Evolutionary conservation across 2,888 invertebrate species (phyloP), one percentile per base, ranked within the genome.

Genomic region (Machimus atricapillus): DNA sequence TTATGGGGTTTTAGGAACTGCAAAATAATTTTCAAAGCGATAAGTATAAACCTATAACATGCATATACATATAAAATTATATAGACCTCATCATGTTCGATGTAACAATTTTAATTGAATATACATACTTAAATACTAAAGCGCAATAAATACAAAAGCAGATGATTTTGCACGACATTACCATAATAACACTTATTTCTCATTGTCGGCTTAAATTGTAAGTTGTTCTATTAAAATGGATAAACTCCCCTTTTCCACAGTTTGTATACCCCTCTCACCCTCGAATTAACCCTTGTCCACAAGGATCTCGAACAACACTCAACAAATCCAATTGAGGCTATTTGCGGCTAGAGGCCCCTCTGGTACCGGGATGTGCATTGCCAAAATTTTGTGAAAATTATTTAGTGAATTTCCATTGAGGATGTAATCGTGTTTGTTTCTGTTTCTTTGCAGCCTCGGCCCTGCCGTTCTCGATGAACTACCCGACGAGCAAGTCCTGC

Each of bases 401-500:
- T 66, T 66, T 66, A 66, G 23, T 66, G 23, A 76, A 76, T 76
- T 76, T 76, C n/a, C 34, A 76, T 37, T 37, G 27, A 52, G 16
- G 16, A 52, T 52, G 52, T 52, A 76, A 76, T 76, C 14, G 34
- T 37, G n/a, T 76, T 37, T 76, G 37, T 19, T 76, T 34, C n/a
- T 76, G 5, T 76, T 78, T 82, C 23, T 27, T 89, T 86, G 8
- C 88, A 89, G 92, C 91, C 85, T 89, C 91, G 52, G 92, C 92
- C 76, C 89, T 90, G 82, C 90, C 91, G 74, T 90, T 90, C 90
- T 93, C 94, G 23, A 93, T 93, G 90, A 96, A 96, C 91, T 93
- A 94, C 88, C 94, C 95, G 79, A 95, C 96, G 87, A 95, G 95
- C 91, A 93, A 92, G 73, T 96, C 96, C 73, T 99, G 99, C 93